Conservation (phyloP, 2,888 invertebrate genomes). For the Sisyra terminalis region DNA sequence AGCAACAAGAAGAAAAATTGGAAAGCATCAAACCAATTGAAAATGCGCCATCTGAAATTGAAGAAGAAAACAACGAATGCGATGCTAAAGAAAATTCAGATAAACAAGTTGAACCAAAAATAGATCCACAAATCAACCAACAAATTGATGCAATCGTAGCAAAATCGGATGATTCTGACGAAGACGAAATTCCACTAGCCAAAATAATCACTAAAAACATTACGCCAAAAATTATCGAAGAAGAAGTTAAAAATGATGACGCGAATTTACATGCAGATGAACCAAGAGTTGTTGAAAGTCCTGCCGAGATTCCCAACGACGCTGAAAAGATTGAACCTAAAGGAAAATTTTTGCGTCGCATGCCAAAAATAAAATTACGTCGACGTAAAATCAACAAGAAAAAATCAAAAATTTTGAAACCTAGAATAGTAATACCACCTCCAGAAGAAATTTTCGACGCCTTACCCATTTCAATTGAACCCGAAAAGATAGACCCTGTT, state of each 20-base stretch:
- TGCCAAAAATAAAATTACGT: background rate
- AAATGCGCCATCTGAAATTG: no score
- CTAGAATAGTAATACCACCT: no score
- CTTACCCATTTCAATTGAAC: no score
- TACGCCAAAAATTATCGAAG: background rate
- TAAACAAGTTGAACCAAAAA: background rate
- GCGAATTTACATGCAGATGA: background rate
- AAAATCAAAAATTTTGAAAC: background rate
- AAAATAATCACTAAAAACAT: slow-evolving; percentile 1
- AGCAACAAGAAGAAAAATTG: no score
- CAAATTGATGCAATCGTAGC: background rate
- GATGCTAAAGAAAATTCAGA: no score
- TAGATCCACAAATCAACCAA: background rate
- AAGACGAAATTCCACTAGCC: slow-evolving; percentile 17
- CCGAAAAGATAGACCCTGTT: no score
- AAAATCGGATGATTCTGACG: slow-evolving; percentile 15
- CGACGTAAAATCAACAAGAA: background rate
- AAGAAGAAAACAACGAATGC: no score
- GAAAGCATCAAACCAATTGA: no score
- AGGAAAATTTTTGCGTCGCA: background rate
- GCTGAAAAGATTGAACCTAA: background rate
- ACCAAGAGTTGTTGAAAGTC: background rate
- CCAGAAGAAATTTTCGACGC: no score
- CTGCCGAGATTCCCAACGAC: background rate
- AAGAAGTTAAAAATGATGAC: background rate